A percentile compares a stretch with the other conserved stretches of the same genome.
Evolutionary conservation across 2,113 vertebrate genomes (phyloP).

Genomic region (Cromileptes altivelis): DNA sequence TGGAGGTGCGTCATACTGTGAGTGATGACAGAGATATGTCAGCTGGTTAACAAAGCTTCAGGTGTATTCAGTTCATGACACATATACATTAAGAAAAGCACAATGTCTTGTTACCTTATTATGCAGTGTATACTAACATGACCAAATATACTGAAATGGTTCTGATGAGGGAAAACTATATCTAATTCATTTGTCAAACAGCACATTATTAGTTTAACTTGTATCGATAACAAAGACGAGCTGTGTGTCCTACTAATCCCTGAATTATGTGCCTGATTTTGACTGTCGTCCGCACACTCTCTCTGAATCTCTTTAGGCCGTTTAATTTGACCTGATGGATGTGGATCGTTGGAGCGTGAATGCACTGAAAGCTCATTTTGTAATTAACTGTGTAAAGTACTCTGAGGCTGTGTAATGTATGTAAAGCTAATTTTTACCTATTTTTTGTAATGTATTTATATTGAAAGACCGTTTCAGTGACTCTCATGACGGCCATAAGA

Average conservation of each 20-base stretch:
- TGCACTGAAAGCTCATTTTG: slow-evolving; percentile 67
- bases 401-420: slow-evolving; percentile 51
- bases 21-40: not conserved
- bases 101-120: not conserved
- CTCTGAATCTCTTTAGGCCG: slow-evolving; percentile 52
- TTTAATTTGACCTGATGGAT: slow-evolving; percentile 65
- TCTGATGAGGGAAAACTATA: not conserved
- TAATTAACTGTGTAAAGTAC: slow-evolving; percentile 61
- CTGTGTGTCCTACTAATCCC: slow-evolving; percentile 56
- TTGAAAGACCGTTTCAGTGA: slow-evolving; percentile 59
- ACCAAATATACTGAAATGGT: not conserved
- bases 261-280: slow-evolving; percentile 80
- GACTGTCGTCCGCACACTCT: slow-evolving; percentile 56
- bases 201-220: slow-evolving; percentile 18
- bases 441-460: slow-evolving; percentile 81
- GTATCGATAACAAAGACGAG: slow-evolving; percentile 35
- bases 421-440: slow-evolving; percentile 72
- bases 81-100: not conserved
- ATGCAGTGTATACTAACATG: not conserved
- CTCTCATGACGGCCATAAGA: slow-evolving; percentile 45
- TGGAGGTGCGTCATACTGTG: not conserved
- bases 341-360: slow-evolving; percentile 51
- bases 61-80: not conserved
- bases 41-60: not conserved
- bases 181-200: slow-evolving; percentile 18